These are phyloP conservation scores for Sphaerophoria taeniata DNA, from an alignment of 2,888 invertebrate genomes.

Conservation along the genomic window DNA sequence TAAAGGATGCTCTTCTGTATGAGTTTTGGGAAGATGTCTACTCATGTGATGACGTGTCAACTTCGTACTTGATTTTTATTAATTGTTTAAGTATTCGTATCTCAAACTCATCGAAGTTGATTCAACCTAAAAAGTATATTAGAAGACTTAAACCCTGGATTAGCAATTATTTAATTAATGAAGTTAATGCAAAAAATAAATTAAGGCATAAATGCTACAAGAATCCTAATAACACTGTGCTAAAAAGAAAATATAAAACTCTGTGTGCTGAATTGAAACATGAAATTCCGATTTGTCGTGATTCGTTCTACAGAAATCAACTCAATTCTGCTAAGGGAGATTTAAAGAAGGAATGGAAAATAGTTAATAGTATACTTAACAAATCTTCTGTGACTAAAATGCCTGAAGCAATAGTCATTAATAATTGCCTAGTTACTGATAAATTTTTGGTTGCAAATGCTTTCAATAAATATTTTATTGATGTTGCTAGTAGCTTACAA, in stretches of 20 bases:
- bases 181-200: neutral
- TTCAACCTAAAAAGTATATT: neutral
- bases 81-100: too few species aligned
- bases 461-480: too few species aligned
- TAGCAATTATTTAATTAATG: neutral
- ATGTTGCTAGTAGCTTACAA: too few species aligned
- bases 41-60: neutral
- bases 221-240: neutral
- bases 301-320: neutral
- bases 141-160: too few species aligned
- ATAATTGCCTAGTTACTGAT: too few species aligned
- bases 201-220: conserved; percentile 4
- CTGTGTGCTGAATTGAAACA: conserved; percentile 18
- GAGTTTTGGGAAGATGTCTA: neutral
- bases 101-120: too few species aligned
- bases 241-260: conserved; percentile 17
- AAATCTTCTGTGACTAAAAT: too few species aligned
- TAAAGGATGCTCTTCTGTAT: neutral
- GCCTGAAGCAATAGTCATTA: too few species aligned
- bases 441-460: too few species aligned
- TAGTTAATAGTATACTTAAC: neutral
- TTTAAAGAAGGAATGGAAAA: neutral
- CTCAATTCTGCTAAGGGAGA: neutral
- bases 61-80: too few species aligned
- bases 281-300: conserved; percentile 13